phyloP scores from a whole-genome alignment of 2,797 vertebrate genomes.

The Halcyon smyrnensis region DNA sequence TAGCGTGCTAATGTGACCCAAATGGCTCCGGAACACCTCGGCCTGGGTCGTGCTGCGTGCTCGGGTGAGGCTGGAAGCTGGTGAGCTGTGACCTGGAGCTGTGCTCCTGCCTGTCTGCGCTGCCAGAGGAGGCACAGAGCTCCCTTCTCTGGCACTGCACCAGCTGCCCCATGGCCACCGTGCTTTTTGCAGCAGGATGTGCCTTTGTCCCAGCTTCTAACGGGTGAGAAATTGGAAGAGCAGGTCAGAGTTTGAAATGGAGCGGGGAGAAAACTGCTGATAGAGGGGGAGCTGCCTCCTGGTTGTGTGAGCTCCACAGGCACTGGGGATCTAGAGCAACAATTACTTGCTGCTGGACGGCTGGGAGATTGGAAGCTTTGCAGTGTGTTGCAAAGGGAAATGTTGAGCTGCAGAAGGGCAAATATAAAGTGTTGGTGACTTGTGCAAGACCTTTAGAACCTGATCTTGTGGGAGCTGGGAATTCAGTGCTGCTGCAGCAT shows the following conservation, averaged over 20 bases:
- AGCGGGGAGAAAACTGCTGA: neutral
- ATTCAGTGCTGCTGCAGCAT: rapidly evolving
- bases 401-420: neutral
- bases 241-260: rapidly evolving
- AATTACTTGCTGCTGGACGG: neutral
- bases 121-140: neutral
- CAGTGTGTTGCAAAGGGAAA: too few relatives aligned
- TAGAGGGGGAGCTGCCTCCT: neutral
- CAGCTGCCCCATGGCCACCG: neutral
- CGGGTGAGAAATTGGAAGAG: neutral
- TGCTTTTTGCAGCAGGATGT: neutral
- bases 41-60: neutral
- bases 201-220: rapidly evolving
- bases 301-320: neutral
- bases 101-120: neutral
- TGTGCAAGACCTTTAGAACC: neutral
- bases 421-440: rapidly evolving
- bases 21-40: neutral
- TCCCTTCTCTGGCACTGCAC: neutral
- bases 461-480: neutral
- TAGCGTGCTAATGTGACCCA: neutral
- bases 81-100: too few relatives aligned
- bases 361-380: neutral
- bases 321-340: neutral
- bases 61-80: neutral